Evolutionary conservation across 2,888 invertebrate genomes (phyloP), one percentile per base, ranked within the genome.

Genomic region (Eucera pruinosa): DNA sequence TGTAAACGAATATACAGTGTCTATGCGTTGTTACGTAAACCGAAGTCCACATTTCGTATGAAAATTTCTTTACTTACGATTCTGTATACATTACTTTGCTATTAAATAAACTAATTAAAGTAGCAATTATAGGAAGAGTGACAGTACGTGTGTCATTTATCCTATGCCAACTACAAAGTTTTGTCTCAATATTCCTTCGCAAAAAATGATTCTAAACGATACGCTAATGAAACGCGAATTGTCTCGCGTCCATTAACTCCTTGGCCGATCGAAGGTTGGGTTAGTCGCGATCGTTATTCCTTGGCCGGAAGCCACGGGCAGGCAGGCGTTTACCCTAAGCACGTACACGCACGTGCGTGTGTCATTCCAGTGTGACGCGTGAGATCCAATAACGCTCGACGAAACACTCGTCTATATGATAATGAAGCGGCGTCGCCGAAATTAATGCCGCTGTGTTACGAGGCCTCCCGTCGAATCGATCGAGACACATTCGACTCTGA

Each of bases 351-450:
- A 86, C 88, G 88, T 89, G 88, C 86, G 85, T 80, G 80, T 78
- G 69, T 78, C 86, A 78, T 80, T 80, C 57, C 78, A 69, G 47
- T 78, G 80, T 83, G 84, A 83, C 84, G 82, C 81, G 81, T 52
- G 80, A 84, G 86, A 86, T 86, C 86, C 87, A 89, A 89, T 88
- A 87, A 89, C 88, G 87, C 86, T 82, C 86, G 86, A 84, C 88
- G 84, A 90, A 89, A 90, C 89, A 89, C 90, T 90, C 90, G 88
- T 90, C 90, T 90, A 90, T 90, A 90, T 90, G 90, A 88, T 90
- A 90, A 90, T 90, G 87, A 88, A 86, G 85, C 83, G 64, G 65
- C 84, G 85, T 78, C 84, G 86, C 76, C 85, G 84, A 88, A 90
- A 90, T 90, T 90, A 90, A 90, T 88, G 86, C 82, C 72, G 77